phyloP scores from a whole-genome alignment of 2,888 invertebrate genomes.

The Ichneumoninae sp. region DNA sequence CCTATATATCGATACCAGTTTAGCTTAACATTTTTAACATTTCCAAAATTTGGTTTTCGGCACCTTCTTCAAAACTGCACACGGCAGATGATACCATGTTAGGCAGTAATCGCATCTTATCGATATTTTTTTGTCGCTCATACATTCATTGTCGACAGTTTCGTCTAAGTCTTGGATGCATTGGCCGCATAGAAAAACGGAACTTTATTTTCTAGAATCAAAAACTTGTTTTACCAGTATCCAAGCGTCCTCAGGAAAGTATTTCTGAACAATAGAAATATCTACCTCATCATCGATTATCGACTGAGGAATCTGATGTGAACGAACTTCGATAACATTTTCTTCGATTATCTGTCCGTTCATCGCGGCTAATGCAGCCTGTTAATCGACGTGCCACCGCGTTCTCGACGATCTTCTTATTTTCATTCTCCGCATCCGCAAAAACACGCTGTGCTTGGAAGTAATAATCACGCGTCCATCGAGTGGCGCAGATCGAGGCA shows the following conservation, averaged over 20 bases:
- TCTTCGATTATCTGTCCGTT: not conserved
- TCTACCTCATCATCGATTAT: conserved; percentile 29
- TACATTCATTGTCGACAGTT: not conserved
- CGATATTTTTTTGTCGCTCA: not conserved
- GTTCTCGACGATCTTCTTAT: not conserved
- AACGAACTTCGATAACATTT: conserved; percentile 7
- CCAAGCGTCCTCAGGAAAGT: conserved; percentile 29
- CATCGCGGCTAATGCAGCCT: conserved; percentile 2
- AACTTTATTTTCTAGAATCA: not conserved
- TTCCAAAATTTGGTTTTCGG: conserved; percentile 22
- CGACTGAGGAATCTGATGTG: conserved; percentile 17
- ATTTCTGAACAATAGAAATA: conserved; percentile 23
- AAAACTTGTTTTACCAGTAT: not conserved
- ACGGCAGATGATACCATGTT: conserved; percentile 33
- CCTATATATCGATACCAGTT: no score
- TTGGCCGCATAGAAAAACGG: not conserved
- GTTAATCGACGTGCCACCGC: conserved; percentile 1
- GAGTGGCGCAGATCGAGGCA: conserved; percentile 43
- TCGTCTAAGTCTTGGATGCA: not conserved
- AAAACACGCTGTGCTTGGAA: conserved; percentile 41
- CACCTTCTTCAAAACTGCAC: not conserved
- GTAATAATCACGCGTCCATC: conserved; percentile 58
- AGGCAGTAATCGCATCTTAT: conserved; percentile 35
- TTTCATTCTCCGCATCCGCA: not conserved
- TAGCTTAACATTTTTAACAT: not conserved